Evolutionary conservation across 2,797 vertebrate species (phyloP), one percentile per base, ranked within the genome.

Genomic region (Tragelaphus eurycerus): DNA sequence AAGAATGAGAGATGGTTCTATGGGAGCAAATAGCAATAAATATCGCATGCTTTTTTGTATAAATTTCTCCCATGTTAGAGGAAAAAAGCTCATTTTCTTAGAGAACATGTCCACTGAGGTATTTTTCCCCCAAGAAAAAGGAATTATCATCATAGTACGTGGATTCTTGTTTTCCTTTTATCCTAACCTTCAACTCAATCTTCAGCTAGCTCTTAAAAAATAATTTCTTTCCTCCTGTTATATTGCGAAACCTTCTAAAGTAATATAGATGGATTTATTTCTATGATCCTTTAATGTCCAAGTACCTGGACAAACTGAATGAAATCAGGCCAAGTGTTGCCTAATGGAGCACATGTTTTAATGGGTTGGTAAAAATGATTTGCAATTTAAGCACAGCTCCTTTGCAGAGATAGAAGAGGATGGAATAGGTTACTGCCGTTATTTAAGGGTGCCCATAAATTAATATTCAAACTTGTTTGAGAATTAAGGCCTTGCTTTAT

Each of bases 401-500:
- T 96, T 27, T 48, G 14, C n/a, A 50, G 85, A 92, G 86, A 90
- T 15, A 95, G 55, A 48, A 83, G 88, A 89, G 11, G 54, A 21
- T 31, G 3, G 12, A 54, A 57, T 50, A 43, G 46, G n/a, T 27
- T 46, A 3, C n/a, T 46, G 25, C 2, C 16, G 4, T 88, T 57
- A 95, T 83, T 46, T 50, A 31, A 93, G 52, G 81, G 52, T 48
- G 15, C 11, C 48, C 38, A 55, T 95, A 92, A 95, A 89, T 90
- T 96, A 86, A 95, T 84, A 93, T 64, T 76, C 83, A 92, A 90
- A 89, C 25, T 43, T 86, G n/a, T 79, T 94, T 78, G 88, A 86
- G 88, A 95, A 94, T 86, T 90, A 96, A 92, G 62, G 55, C 38
- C 46, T 71, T 76, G 29, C 57, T 93, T 96, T 93, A 97, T 86